Evolutionary conservation across 2,797 vertebrate genomes (phyloP), one percentile per base, ranked within the genome.

Genomic region (Valencia hispanica): DNA sequence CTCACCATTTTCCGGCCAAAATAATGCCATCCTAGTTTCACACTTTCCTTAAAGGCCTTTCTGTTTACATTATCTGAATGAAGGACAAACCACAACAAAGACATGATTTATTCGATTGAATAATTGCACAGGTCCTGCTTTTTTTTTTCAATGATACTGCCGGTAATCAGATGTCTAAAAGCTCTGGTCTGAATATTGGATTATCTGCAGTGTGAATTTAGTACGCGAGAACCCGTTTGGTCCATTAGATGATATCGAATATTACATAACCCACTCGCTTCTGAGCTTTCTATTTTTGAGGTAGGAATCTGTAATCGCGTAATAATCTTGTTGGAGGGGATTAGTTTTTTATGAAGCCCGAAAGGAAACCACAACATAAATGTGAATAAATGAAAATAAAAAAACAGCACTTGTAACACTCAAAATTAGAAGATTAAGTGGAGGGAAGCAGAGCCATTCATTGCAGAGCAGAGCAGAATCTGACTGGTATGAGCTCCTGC

Each of bases 1-100:
- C 94, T 95, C 89, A 97, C 98, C 98, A 99, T 99, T 95, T 98
- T 99, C 89, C 98, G 95, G 86, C 97, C 97, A 30, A 99, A 97
- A 87, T 99, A 99, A 89, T 97, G 95, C 98, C 98, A 99, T 93
- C 98, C 98, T 0, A 96, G 96, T 83, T 95, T 95, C 70, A 99
- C 95, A 14, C 93, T 97, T 0, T 97, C 96, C 84, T 94, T 96
- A 87, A 99, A 98, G 17, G 94, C 76, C 77, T 94, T 98, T 80
- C 97, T 96, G 92, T 96, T 96, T 81, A 94, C 68, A 68, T 96
- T 97, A 25, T 97, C 98, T 99, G 73, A 48, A 90, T 25, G 74
- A 5, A 2, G 43, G 27, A 61, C 50, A 47, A 11, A 77, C 7
- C 27, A 5, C 7, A 71, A 0, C 12, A 77, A 27, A 18, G 45